phyloP scores from a whole-genome alignment of 2,113 vertebrate genomes.

The Ochotona princeps region DNA sequence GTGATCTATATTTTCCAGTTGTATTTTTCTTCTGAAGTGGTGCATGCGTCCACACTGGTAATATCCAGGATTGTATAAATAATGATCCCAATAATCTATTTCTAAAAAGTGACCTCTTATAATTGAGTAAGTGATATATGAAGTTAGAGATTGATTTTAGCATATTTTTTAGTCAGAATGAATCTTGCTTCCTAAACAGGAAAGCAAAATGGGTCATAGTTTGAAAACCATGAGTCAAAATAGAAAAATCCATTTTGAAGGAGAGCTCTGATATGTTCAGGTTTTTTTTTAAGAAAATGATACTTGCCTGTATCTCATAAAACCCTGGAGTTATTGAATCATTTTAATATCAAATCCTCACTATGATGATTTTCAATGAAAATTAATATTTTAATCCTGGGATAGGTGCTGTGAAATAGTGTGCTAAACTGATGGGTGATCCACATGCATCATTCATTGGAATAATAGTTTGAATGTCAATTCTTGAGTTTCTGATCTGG shows the following conservation, averaged over 20 bases:
- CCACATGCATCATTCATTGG: too few relatives aligned
- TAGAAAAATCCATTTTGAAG: too few relatives aligned
- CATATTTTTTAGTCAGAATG: not conserved
- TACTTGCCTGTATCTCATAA: not conserved
- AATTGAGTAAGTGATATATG: not conserved
- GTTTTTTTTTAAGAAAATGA: not conserved
- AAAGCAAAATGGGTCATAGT: not conserved
- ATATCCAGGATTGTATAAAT: not conserved
- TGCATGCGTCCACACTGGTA: rapidly evolving
- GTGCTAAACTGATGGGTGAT: too few relatives aligned
- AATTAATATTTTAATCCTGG: not conserved
- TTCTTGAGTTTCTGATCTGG: too few relatives aligned
- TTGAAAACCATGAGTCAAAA: too few relatives aligned
- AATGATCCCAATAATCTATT: too few relatives aligned
- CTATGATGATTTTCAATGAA: not conserved
- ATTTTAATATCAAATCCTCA: not conserved
- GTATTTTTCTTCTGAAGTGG: not conserved
- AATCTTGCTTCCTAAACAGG: not conserved
- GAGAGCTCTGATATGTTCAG: not conserved
- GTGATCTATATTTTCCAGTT: not conserved
- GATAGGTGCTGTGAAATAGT: too few relatives aligned
- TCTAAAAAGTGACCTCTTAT: not conserved
- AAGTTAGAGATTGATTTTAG: not conserved
- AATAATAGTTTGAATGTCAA: too few relatives aligned
- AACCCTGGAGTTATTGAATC: not conserved